Conservation (phyloP, 2,888 invertebrate genomes). For the Bembecia ichneumoniformis region DNA sequence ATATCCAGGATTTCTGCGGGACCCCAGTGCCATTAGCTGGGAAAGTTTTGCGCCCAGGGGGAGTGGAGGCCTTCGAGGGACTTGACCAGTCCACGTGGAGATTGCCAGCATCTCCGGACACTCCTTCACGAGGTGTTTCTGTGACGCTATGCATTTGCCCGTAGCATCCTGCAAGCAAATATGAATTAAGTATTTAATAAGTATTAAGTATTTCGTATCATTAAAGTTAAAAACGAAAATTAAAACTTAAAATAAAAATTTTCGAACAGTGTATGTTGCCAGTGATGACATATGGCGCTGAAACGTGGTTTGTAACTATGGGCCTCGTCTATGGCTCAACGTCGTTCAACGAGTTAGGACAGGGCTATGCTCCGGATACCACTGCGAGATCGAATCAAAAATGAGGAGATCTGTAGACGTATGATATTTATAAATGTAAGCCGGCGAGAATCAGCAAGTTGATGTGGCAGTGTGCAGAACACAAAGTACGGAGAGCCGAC, state of each 20-base stretch:
- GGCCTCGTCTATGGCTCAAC: neutral
- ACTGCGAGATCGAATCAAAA: too few relatives aligned
- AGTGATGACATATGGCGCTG: too few relatives aligned
- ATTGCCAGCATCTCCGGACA: slow-evolving; percentile 86
- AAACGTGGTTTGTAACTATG: too few relatives aligned
- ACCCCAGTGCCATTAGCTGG: slow-evolving; percentile 85
- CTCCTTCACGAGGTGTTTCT: slow-evolving; percentile 78
- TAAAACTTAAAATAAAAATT: neutral
- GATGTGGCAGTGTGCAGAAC: too few relatives aligned
- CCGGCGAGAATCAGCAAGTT: too few relatives aligned
- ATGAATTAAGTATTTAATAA: neutral
- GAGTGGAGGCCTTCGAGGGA: slow-evolving; percentile 80
- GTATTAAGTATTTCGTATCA: neutral
- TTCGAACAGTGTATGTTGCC: neutral
- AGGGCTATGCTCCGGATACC: too few relatives aligned
- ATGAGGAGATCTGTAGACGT: too few relatives aligned
- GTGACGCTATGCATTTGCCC: slow-evolving; percentile 63
- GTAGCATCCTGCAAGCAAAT: slow-evolving; percentile 49
- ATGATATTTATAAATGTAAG: too few relatives aligned
- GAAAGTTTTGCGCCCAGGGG: slow-evolving; percentile 78
- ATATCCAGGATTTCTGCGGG: slow-evolving; percentile 76
- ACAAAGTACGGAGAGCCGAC: too few relatives aligned
- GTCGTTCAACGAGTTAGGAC: too few relatives aligned
- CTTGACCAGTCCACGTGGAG: slow-evolving; percentile 84
- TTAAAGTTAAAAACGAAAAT: too few relatives aligned